phyloP scores from a whole-genome alignment of 2,113 vertebrate species.

The Scortum barcoo region DNA sequence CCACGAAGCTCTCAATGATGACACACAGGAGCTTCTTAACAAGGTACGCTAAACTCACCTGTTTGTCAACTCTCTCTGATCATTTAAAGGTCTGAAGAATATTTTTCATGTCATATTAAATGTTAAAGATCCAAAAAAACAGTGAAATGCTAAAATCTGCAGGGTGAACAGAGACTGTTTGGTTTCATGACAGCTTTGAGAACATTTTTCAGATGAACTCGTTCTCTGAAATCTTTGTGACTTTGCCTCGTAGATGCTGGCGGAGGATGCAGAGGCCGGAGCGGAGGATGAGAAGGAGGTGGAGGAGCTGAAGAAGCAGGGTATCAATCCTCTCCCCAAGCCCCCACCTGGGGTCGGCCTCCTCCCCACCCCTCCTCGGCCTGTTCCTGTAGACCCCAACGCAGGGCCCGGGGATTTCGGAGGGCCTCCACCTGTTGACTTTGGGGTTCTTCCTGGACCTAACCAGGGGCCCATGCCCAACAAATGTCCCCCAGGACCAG shows the following conservation, averaged over 20 bases:
- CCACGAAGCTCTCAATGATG: slow-evolving; percentile 90
- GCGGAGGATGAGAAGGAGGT: slow-evolving; percentile 97
- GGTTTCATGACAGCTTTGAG: background rate
- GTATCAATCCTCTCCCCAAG: slow-evolving; percentile 92
- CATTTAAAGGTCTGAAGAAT: background rate
- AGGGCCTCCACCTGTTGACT: slow-evolving; percentile 48
- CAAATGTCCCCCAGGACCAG: slow-evolving; percentile 67
- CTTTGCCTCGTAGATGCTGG: slow-evolving; percentile 87
- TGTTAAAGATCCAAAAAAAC: background rate
- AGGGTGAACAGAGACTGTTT: background rate
- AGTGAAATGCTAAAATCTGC: background rate
- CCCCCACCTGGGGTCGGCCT: slow-evolving; percentile 89
- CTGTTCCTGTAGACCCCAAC: slow-evolving; percentile 74
- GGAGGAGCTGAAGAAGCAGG: slow-evolving; percentile 96
- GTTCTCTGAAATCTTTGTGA: background rate
- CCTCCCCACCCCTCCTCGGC: slow-evolving; percentile 89
- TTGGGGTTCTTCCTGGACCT: slow-evolving; percentile 65
- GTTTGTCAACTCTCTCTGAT: background rate
- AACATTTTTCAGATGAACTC: background rate
- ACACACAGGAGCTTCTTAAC: slow-evolving; percentile 93
- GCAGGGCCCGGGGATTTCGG: slow-evolving; percentile 81
- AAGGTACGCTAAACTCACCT: slow-evolving; percentile 86
- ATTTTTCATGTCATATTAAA: background rate
- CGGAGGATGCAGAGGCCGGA: slow-evolving; percentile 93
- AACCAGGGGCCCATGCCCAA: slow-evolving; percentile 69